Conservation (phyloP, 2,888 invertebrate genomes). For the Euproctis similis region DNA sequence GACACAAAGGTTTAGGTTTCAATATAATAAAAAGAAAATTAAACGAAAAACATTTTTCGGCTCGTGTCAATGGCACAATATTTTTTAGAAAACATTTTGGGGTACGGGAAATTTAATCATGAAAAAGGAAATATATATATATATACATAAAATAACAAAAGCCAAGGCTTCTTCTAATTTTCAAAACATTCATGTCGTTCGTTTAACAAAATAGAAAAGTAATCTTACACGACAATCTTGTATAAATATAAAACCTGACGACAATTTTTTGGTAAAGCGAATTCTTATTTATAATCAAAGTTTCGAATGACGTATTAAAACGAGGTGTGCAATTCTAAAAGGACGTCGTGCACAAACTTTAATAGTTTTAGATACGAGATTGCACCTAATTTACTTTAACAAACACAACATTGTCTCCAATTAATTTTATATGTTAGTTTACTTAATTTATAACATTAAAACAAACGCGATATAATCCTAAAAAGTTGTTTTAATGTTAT, state of each 20-base stretch:
- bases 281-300: slow-evolving; percentile 33
- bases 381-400: no score
- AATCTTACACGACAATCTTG: slow-evolving; percentile 6
- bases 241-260: slow-evolving; percentile 7
- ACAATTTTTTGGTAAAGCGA: slow-evolving; percentile 8
- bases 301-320: slow-evolving; percentile 53
- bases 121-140: no score
- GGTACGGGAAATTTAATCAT: slow-evolving; percentile 1
- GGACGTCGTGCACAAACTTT: no score
- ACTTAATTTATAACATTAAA: no score
- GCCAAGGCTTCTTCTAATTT: not conserved
- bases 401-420: no score
- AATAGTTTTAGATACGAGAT: no score
- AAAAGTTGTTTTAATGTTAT: no score
- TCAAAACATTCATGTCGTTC: not conserved
- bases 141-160: not conserved
- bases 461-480: no score
- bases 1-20: no score
- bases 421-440: no score
- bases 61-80: not conserved
- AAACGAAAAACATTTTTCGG: no score
- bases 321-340: slow-evolving; percentile 13
- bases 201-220: slow-evolving; percentile 7
- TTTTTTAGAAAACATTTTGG: slow-evolving; percentile 1
- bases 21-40: no score